These are phyloP conservation scores for Pachycephus smyrnensis DNA, from an alignment of 2,888 invertebrate genomes.

Conservation along the genomic window DNA sequence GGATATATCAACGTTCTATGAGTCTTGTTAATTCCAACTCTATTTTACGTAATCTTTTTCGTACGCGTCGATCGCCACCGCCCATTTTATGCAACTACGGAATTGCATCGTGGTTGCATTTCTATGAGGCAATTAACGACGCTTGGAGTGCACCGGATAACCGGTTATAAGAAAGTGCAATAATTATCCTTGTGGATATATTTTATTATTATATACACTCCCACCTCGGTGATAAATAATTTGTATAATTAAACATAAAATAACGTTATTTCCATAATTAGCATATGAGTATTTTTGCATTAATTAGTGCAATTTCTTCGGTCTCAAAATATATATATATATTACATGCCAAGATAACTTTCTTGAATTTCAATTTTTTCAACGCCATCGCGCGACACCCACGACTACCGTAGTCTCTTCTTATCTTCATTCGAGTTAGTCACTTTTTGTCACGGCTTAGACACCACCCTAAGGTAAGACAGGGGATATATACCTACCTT, in stretches of 20 bases:
- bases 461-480: not conserved
- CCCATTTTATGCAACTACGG: not conserved
- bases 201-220: not conserved
- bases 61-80: not conserved
- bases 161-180: not conserved
- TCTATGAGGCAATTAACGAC: not conserved
- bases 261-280: not conserved
- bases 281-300: too few relatives aligned
- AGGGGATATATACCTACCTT: not conserved
- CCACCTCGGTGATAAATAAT: not conserved
- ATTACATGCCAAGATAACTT: not conserved
- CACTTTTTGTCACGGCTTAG: slow-evolving; percentile 14
- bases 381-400: slow-evolving; percentile 7
- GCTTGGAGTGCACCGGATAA: not conserved
- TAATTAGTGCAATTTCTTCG: too few relatives aligned
- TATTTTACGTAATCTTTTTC: not conserved
- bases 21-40: not conserved
- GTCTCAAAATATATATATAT: too few relatives aligned
- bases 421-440: slow-evolving; percentile 5
- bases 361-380: not conserved
- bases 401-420: not conserved
- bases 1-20: not conserved
- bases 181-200: not conserved
- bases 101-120: not conserved
- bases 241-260: too few relatives aligned